These are phyloP conservation scores for Microplitis deprimator DNA, from an alignment of 2,888 invertebrate species.

Conservation along the genomic window DNA sequence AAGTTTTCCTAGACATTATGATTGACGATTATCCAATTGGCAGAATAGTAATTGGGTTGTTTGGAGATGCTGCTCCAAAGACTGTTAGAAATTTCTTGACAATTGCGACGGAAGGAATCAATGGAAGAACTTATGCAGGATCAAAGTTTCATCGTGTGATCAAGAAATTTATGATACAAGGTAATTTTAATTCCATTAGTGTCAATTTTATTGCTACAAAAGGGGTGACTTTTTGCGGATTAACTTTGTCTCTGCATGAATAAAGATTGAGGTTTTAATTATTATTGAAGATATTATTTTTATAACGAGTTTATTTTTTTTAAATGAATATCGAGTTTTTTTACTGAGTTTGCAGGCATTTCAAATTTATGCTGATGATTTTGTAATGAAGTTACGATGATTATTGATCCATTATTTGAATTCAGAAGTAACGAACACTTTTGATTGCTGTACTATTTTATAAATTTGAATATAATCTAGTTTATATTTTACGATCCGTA, in stretches of 20 bases:
- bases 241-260: not conserved
- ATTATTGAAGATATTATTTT: no score
- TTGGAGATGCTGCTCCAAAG: slow-evolving; percentile 88
- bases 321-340: no score
- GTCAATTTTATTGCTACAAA: not conserved
- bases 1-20: slow-evolving; percentile 86
- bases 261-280: not conserved
- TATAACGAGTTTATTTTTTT: no score
- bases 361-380: no score
- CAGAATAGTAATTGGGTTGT: slow-evolving; percentile 88
- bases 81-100: slow-evolving; percentile 89
- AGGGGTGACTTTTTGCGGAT: no score
- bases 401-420: no score
- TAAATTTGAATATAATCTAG: no score
- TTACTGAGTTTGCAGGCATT: no score
- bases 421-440: no score
- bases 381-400: no score
- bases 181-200: slow-evolving; percentile 68
- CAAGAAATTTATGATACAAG: slow-evolving; percentile 93
- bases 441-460: no score
- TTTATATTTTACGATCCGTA: no score
- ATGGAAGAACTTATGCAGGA: slow-evolving; percentile 84
- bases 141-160: slow-evolving; percentile 89
- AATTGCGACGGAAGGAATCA: slow-evolving; percentile 83
- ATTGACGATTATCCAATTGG: slow-evolving; percentile 82